Base-by-base conservation (phyloP, 2,888 invertebrate genomes). In the Conus canariensis region DNA sequence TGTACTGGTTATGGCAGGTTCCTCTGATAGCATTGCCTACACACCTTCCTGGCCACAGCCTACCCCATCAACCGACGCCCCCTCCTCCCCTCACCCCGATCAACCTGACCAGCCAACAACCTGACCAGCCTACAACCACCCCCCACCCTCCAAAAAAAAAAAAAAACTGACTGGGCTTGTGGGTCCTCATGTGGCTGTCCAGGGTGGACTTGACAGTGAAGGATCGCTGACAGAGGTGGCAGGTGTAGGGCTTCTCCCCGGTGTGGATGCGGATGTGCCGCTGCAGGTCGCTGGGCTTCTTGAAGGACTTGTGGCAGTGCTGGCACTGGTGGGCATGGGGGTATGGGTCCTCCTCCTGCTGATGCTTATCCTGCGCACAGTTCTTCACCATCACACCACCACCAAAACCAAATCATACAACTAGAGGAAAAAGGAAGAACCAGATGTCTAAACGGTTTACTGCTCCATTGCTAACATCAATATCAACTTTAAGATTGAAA, bases 141-240 rank as follows among this genome's bases (percentile, higher is more conserved):
- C 45, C 45, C 45, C 45, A 1, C 45, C 45, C 45, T 3, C 45
- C 45, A 2, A 45, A 45, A 45, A 45, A 45, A 45, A 45, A 45
- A 1, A 1, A 1, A 45, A 4, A 91, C 93, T 91, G 90, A 94
- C 94, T 91, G 45, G 93, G 90, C 82, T 93, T 93, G 90, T 96
- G 96, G 9, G 96, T 96, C 91, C 95, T 95, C 93, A 95, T 93
- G 90, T 96, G 96, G 91, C 95, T 95, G 93, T 97, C 97, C 70
- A 97, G 96, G 0, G 97, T 97, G 8, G 97, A 97, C 94, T 97
- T 97, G 7, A 97, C 97, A 2, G 97, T 97, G 94, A 98, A 98
- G 0, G 94, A 92, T 16, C 95, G 92, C 6, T 91, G 90, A 93
- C 97, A 97, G 56, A 94, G 93, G 9, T 95, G 93, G 94, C 96